Evolutionary conservation across 2,888 invertebrate species (phyloP).

Genomic region (Mesodorylaimus sp.): DNA sequence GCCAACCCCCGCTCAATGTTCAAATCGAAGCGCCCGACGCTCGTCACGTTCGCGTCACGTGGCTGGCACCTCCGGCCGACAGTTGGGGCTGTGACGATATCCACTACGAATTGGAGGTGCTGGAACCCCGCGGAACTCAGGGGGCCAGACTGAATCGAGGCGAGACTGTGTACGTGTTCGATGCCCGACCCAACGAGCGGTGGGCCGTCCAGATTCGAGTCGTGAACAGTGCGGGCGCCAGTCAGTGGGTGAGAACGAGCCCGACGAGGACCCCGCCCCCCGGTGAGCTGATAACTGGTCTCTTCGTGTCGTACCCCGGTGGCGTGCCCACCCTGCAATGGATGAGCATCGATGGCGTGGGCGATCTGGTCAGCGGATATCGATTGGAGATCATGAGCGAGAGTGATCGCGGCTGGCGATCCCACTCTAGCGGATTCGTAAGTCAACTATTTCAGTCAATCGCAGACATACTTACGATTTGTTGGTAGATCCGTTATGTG

Average conservation of each 20-base stretch:
- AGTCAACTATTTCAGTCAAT: not conserved
- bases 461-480: not conserved
- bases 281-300: slow-evolving; percentile 21
- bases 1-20: slow-evolving; percentile 24
- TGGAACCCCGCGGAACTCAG: slow-evolving; percentile 19
- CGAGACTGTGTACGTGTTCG: slow-evolving; percentile 24
- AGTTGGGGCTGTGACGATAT: slow-evolving; percentile 17
- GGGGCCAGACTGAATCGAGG: slow-evolving; percentile 18
- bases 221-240: slow-evolving; percentile 24
- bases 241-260: slow-evolving; percentile 22
- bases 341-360: slow-evolving; percentile 21
- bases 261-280: slow-evolving; percentile 14
- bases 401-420: slow-evolving; percentile 21
- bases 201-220: slow-evolving; percentile 21
- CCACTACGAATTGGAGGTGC: slow-evolving; percentile 18
- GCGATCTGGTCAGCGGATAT: slow-evolving; percentile 23
- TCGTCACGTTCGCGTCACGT: slow-evolving; percentile 19
- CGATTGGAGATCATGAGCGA: slow-evolving; percentile 22
- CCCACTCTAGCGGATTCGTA: slow-evolving; percentile 14
- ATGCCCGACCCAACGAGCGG: slow-evolving; percentile 21
- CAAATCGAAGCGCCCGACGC: slow-evolving; percentile 21
- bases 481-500: slow-evolving; percentile 14
- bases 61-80: slow-evolving; percentile 18
- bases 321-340: slow-evolving; percentile 23
- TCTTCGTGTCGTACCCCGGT: slow-evolving; percentile 21